Percentiles rank a stretch among this genome's conserved stretches.
These are phyloP conservation scores for Lateolabrax maculatus DNA, from an alignment of 2,797 vertebrate species.

Conservation along the genomic window DNA sequence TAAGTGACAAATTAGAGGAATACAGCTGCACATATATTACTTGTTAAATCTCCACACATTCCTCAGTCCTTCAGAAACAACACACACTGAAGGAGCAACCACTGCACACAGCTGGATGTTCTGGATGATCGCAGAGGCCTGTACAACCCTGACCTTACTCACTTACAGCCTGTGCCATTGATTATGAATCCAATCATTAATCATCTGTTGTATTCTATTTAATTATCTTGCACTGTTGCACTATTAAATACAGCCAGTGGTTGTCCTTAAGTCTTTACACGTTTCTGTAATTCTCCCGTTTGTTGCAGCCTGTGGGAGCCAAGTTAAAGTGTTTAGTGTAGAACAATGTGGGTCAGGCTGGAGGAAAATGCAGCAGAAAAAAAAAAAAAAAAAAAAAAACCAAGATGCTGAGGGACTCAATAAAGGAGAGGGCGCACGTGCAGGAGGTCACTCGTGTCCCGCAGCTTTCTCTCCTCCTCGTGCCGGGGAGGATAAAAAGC, in stretches of 20 bases:
- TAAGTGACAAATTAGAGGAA: background rate
- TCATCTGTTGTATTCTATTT: too few relatives aligned
- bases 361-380: background rate
- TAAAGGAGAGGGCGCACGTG: slow-evolving; percentile 43
- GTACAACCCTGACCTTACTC: background rate
- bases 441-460: slow-evolving; percentile 32
- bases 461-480: slow-evolving; percentile 61
- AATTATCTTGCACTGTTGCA: too few relatives aligned
- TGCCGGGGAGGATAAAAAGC: slow-evolving; percentile 73
- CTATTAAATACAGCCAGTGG: background rate
- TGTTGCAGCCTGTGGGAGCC: background rate
- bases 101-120: too few relatives aligned
- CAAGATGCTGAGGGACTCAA: background rate
- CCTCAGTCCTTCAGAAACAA: background rate
- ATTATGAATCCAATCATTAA: too few relatives aligned
- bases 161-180: background rate
- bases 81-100: background rate
- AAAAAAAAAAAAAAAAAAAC: background rate
- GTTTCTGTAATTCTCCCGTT: background rate
- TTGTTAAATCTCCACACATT: too few relatives aligned
- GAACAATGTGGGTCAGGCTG: background rate
- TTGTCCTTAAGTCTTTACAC: background rate
- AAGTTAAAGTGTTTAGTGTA: background rate
- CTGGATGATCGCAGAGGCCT: too few relatives aligned
- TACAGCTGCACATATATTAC: background rate